A percentile compares a stretch with the other conserved stretches of the same genome.
These are phyloP conservation scores for Lapara coniferarum DNA, from an alignment of 2,888 invertebrate genomes.

Conservation along the genomic window DNA sequence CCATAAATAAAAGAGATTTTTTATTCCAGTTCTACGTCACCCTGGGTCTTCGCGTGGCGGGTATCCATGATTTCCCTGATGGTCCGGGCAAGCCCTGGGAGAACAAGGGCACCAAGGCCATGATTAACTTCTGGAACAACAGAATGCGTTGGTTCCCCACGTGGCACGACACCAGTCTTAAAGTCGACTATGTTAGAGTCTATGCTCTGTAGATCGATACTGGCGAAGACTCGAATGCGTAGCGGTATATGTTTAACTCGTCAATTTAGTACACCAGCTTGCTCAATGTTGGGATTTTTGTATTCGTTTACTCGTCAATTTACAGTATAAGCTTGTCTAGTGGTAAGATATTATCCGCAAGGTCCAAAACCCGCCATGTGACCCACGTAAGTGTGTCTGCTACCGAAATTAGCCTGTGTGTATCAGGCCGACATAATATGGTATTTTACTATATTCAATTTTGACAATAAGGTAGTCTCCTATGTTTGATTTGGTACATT, in stretches of 20 bases:
- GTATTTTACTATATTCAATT: too few species aligned
- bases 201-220: slow-evolving; percentile 70
- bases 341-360: neutral
- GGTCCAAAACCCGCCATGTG: too few species aligned
- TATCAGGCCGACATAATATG: too few species aligned
- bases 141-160: slow-evolving; percentile 83
- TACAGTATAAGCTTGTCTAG: neutral
- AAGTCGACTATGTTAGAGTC: slow-evolving; percentile 85
- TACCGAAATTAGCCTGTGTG: too few species aligned
- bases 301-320: neutral
- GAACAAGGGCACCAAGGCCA: slow-evolving; percentile 85
- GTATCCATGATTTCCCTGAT: slow-evolving; percentile 88
- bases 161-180: slow-evolving; percentile 85
- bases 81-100: slow-evolving; percentile 88
- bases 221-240: neutral
- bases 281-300: neutral
- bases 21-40: slow-evolving; percentile 87
- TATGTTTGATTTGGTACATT: too few species aligned
- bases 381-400: too few species aligned
- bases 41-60: slow-evolving; percentile 92
- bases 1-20: neutral
- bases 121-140: slow-evolving; percentile 86
- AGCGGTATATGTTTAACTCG: neutral
- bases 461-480: too few species aligned
- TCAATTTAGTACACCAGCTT: neutral